These are phyloP conservation scores for Dasyprocta punctata DNA, from an alignment of 2,113 vertebrate species.

Conservation along the genomic window DNA sequence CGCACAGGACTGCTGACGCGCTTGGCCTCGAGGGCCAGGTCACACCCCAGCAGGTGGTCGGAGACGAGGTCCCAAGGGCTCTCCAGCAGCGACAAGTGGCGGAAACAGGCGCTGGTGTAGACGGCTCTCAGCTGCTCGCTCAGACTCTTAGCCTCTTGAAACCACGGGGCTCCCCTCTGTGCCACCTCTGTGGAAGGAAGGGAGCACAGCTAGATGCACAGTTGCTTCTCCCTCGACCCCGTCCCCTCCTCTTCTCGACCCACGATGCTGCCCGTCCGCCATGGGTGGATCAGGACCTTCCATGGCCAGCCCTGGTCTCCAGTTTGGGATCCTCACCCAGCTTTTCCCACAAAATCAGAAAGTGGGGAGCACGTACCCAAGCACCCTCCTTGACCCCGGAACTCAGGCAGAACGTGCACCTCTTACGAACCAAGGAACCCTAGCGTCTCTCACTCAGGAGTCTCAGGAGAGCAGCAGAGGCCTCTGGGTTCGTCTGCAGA, in stretches of 20 bases:
- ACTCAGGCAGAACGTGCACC: neutral
- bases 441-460: neutral
- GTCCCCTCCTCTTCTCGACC: neutral
- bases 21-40: constrained; percentile 73
- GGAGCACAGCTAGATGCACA: neutral
- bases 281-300: too few species aligned
- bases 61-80: neutral
- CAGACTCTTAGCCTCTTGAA: constrained; percentile 65
- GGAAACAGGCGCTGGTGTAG: constrained; percentile 67
- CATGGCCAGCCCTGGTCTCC: neutral
- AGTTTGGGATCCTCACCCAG: neutral
- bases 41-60: constrained; percentile 63
- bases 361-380: neutral
- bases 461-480: neutral
- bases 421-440: too few species aligned
- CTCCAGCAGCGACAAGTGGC: constrained; percentile 56
- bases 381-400: neutral
- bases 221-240: neutral
- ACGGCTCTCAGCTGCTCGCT: constrained; percentile 33
- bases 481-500: neutral
- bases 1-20: constrained; percentile 52
- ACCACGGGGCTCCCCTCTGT: constrained; percentile 31
- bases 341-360: neutral
- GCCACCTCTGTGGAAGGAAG: constrained; percentile 49
- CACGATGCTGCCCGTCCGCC: neutral